Percentiles rank a stretch among this genome's conserved stretches.
Conservation (phyloP, 2,113 vertebrate species). For the Procapra przewalskii region DNA sequence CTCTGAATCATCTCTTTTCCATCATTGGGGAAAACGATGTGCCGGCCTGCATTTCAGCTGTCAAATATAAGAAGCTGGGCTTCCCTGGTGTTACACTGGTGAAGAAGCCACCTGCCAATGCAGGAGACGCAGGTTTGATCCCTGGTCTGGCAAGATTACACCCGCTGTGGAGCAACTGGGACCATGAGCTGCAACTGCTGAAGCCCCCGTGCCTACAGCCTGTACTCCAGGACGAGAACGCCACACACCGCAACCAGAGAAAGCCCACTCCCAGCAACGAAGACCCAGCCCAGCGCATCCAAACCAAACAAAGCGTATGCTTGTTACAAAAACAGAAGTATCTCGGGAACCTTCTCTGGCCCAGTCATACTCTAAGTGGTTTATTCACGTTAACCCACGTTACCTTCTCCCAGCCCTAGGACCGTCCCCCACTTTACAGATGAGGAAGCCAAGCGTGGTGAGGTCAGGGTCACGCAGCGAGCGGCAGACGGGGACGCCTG, state of each 20-base stretch:
- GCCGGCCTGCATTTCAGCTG: neutral
- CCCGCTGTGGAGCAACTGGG: rapidly evolving
- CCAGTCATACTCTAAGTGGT: neutral
- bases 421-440: neutral
- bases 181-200: neutral
- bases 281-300: neutral
- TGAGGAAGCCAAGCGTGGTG: neutral
- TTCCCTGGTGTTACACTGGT: neutral
- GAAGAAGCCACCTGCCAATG: rapidly evolving
- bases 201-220: rapidly evolving
- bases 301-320: rapidly evolving
- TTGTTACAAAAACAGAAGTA: neutral
- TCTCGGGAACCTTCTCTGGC: neutral
- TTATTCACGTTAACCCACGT: neutral
- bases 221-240: rapidly evolving
- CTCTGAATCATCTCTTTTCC: neutral
- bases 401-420: neutral
- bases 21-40: neutral
- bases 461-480: neutral
- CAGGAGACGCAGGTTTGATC: neutral
- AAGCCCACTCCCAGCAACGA: neutral
- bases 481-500: neutral
- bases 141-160: neutral
- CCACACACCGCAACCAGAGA: neutral
- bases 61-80: neutral